Percentiles rank a stretch among this genome's conserved stretches.
Conservation (phyloP, 2,888 invertebrate genomes). For the Sepiola atlantica region DNA sequence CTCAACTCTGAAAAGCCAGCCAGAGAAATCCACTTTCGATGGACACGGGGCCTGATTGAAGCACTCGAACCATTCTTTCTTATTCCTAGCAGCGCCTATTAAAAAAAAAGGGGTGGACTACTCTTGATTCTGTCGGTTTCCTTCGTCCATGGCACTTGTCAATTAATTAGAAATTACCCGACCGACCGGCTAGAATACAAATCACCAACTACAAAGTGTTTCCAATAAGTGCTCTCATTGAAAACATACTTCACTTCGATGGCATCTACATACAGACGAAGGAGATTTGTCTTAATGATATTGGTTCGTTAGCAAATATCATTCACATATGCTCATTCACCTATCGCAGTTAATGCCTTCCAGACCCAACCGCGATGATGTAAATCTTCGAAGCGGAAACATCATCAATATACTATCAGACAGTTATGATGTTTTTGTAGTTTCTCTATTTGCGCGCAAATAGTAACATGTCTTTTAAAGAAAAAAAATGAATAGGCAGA, state of each 20-base stretch:
- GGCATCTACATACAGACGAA: not conserved
- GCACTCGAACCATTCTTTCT: not conserved
- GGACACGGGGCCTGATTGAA: not conserved
- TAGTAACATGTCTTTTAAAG: too few relatives aligned
- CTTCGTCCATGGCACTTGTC: not conserved
- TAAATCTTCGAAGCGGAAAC: too few relatives aligned
- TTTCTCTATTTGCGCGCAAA: too few relatives aligned
- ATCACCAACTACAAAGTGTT: not conserved
- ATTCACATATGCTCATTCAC: too few relatives aligned
- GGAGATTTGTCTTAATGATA: not conserved
- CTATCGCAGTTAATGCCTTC: too few relatives aligned
- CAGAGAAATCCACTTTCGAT: not conserved
- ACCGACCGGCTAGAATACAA: not conserved
- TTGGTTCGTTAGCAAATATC: not conserved
- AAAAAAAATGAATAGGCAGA: too few relatives aligned
- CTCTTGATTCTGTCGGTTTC: not conserved
- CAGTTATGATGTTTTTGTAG: too few relatives aligned
- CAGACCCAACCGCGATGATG: too few relatives aligned
- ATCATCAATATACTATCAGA: too few relatives aligned
- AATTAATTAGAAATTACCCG: conserved; percentile 32
- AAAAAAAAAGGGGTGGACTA: not conserved
- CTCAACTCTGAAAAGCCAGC: not conserved
- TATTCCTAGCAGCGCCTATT: not conserved
- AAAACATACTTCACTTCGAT: not conserved
- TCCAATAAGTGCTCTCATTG: not conserved